Conservation (phyloP, 1,140 invertebrate species). For the Papilio glaucus region DNA sequence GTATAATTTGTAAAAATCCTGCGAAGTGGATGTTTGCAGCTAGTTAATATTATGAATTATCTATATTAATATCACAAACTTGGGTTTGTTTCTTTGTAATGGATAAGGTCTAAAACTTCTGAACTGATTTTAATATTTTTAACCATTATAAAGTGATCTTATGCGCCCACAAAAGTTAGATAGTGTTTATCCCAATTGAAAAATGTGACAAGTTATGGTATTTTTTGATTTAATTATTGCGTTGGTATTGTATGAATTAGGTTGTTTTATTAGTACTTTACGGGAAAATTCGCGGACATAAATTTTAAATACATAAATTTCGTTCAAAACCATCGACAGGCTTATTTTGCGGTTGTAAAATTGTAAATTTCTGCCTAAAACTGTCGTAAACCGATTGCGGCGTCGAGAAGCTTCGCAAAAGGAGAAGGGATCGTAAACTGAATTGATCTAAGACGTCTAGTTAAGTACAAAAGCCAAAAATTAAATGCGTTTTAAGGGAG, state of each 20-base stretch:
- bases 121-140: no score
- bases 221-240: not conserved
- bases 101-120: no score
- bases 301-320: slow-evolving; percentile 29
- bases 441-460: slow-evolving; percentile 72
- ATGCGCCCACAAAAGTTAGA: not conserved
- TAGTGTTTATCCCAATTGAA: not conserved
- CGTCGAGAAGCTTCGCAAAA: slow-evolving; percentile 60
- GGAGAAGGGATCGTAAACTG: slow-evolving; percentile 66
- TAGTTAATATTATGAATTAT: no score
- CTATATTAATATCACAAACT: no score
- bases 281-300: slow-evolving; percentile 1
- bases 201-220: not conserved
- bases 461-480: slow-evolving; percentile 57
- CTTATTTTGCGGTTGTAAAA: slow-evolving; percentile 57
- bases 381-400: slow-evolving; percentile 65
- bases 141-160: no score
- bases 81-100: no score
- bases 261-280: not conserved
- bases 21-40: no score
- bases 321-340: slow-evolving; percentile 25
- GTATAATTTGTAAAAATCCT: no score
- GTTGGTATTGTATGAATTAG: not conserved
- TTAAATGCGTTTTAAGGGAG: slow-evolving; percentile 52
- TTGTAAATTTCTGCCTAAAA: slow-evolving; percentile 62